A percentile compares a stretch with the other conserved stretches of the same genome.
Conservation (phyloP, 1,140 invertebrate genomes). For the Diachasma alloeum region DNA sequence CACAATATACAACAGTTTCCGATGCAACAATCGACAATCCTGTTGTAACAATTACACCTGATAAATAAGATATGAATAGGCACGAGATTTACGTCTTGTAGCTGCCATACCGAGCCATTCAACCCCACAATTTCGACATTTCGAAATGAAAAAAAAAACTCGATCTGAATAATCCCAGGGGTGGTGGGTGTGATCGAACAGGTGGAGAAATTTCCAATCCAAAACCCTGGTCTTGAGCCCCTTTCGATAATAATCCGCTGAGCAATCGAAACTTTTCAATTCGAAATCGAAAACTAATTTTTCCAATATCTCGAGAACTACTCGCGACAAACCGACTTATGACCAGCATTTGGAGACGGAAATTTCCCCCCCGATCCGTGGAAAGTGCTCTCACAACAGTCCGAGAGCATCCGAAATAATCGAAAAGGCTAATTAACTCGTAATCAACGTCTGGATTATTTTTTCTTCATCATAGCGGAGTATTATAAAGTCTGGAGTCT, state of each 20-base stretch:
- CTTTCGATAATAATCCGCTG: too few relatives aligned
- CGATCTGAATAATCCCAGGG: background rate
- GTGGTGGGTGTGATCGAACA: background rate
- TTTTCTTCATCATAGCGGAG: conserved; percentile 27
- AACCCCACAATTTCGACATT: conserved; percentile 32
- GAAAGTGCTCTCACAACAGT: background rate
- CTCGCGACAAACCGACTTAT: background rate
- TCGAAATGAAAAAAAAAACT: background rate
- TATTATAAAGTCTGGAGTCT: conserved; percentile 48
- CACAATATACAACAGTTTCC: conserved; percentile 31
- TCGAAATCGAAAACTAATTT: too few relatives aligned
- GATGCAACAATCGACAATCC: conserved; percentile 18
- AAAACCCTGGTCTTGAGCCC: background rate
- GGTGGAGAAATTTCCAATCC: background rate
- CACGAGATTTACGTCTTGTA: conserved; percentile 36
- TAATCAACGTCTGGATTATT: background rate
- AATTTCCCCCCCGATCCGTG: background rate
- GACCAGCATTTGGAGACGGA: background rate
- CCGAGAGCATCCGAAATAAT: background rate
- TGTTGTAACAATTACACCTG: conserved; percentile 33
- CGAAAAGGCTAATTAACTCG: too few relatives aligned
- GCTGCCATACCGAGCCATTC: conserved; percentile 42
- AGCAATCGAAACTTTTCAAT: too few relatives aligned
- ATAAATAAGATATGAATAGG: conserved; percentile 27
- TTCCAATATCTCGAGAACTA: too few relatives aligned